A percentile compares a stretch with the other conserved stretches of the same genome.
phyloP scores from a whole-genome alignment of 2,797 vertebrate genomes.

The Neosilurus hyrtlii region DNA sequence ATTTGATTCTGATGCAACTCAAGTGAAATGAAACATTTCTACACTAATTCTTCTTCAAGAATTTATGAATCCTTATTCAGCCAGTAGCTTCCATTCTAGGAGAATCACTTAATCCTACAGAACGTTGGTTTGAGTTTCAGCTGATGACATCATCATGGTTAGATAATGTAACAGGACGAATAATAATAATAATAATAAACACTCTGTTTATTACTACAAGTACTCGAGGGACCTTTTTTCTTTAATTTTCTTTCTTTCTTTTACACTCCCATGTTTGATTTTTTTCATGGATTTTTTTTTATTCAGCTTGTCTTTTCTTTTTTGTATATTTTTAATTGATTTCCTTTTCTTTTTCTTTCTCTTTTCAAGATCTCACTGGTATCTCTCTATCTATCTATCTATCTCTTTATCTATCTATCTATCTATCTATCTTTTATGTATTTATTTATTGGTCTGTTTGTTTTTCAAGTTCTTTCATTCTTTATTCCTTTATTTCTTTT shows the following conservation, averaged over 20 bases:
- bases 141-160: not conserved
- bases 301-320: not conserved
- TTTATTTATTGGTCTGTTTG: too few species aligned
- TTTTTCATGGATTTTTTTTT: not conserved
- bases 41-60: not conserved
- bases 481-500: not conserved
- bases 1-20: not conserved
- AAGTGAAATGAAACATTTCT: not conserved
- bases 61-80: constrained; percentile 1
- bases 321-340: too few species aligned
- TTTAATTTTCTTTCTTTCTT: not conserved
- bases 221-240: too few species aligned
- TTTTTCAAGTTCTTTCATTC: not conserved
- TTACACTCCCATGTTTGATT: too few species aligned
- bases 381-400: not conserved
- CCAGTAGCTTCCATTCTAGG: not conserved
- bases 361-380: not conserved
- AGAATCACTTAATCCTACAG: not conserved
- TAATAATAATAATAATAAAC: too few species aligned
- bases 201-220: not conserved
- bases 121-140: not conserved
- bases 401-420: not conserved
- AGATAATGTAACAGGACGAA: too few species aligned
- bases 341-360: not conserved
- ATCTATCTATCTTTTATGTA: too few species aligned